phyloP scores from a whole-genome alignment of 2,888 invertebrate genomes.

The Melanotus villosus region DNA sequence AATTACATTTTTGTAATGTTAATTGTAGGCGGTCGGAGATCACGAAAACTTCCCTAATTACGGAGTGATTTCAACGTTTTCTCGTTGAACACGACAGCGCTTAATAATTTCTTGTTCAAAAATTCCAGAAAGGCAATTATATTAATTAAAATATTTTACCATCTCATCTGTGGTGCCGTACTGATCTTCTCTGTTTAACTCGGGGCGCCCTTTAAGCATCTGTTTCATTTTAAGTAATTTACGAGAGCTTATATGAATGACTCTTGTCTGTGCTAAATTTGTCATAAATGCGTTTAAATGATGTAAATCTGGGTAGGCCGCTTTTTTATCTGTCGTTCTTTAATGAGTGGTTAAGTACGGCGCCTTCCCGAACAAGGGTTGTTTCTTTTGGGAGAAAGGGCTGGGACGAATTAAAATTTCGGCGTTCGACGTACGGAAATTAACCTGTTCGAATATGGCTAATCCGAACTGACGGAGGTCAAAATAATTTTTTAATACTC shows the following conservation, averaged over 20 bases:
- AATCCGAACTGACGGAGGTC: background rate
- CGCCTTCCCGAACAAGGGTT: conserved; percentile 45
- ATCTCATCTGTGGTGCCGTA: conserved; percentile 44
- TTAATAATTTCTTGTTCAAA: conserved; percentile 14
- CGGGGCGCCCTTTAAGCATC: background rate
- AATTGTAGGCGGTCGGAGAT: no score
- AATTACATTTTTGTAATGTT: no score
- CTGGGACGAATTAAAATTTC: background rate
- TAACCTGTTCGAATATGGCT: background rate
- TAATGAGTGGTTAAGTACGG: conserved; percentile 47
- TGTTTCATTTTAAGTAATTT: conserved; percentile 50
- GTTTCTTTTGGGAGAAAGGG: background rate
- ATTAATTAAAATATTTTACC: conserved; percentile 49
- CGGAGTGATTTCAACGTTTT: no score
- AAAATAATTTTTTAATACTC: background rate
- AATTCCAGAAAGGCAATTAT: conserved; percentile 40
- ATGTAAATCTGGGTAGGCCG: conserved; percentile 50
- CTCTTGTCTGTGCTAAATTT: conserved; percentile 60
- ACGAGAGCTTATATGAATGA: conserved; percentile 56
- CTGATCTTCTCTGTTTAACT: conserved; percentile 23
- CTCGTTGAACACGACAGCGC: no score
- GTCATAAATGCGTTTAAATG: conserved; percentile 59
- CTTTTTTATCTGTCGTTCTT: conserved; percentile 44
- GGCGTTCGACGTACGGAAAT: background rate
- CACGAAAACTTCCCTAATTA: no score